These are phyloP conservation scores for Papilio glaucus DNA, from an alignment of 1,140 invertebrate genomes.

Conservation along the genomic window DNA sequence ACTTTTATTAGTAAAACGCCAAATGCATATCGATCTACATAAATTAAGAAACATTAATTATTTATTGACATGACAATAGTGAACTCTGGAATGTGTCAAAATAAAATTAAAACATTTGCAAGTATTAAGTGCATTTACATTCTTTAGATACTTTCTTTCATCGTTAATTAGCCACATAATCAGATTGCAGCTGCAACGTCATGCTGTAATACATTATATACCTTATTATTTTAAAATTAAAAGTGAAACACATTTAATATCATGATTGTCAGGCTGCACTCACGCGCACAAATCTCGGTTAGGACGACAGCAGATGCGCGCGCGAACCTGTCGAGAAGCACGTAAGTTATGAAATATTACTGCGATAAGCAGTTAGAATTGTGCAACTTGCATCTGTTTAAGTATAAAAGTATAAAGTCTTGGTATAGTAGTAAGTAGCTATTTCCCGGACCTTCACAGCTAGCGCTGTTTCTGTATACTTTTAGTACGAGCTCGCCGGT, in stretches of 20 bases:
- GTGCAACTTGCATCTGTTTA: constrained; percentile 11
- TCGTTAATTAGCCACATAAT: neutral
- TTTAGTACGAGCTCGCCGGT: no score
- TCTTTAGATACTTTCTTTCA: neutral
- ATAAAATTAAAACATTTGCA: neutral
- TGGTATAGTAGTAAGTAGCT: no score
- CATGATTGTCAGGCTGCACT: constrained; percentile 34
- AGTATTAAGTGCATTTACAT: neutral
- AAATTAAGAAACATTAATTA: no score
- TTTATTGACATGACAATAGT: no score
- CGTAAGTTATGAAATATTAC: constrained; percentile 27
- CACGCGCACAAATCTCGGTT: constrained; percentile 41
- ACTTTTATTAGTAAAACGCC: neutral
- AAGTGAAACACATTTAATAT: neutral
- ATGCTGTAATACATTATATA: neutral
- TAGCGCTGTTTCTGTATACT: no score
- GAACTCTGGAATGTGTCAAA: neutral
- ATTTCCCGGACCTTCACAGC: no score
- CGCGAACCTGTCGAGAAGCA: constrained; percentile 49
- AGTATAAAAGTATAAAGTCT: neutral
- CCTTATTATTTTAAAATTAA: constrained; percentile 14
- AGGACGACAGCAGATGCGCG: constrained; percentile 51
- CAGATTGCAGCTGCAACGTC: neutral
- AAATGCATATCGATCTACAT: neutral
- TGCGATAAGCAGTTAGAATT: neutral